Base-by-base conservation (phyloP, 2,113 vertebrate species). In the Ceuthmochares aereus region DNA sequence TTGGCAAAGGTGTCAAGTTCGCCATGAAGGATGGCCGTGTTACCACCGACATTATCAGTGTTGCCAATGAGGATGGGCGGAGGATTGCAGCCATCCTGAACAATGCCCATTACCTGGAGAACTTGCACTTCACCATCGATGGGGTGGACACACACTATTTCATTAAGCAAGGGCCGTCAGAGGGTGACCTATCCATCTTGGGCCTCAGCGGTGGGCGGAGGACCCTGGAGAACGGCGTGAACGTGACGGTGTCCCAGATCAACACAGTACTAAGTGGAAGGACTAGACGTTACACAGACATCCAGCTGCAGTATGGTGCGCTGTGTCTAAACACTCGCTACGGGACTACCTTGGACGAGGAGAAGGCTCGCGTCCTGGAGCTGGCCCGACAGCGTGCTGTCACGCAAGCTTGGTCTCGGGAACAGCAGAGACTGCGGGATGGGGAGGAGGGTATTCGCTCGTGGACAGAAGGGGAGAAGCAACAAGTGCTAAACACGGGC, bases 391-490 rank as follows among this genome's bases (percentile, higher is more conserved):
- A 99, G 97, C 98, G 99, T 21, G 99, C 99, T 0, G 98, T 99
- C 14, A 17, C 94, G 47, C 98, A 98, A 92, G 99, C 99, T 1
- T 99, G 99, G 99, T 97, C 98, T 56, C 98, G 96, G 5, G 99
- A 99, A 93, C 99, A 99, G 91, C 99, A 99, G 98, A 98, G 99
- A 98, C 98, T 99, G 72, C 97, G 98, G 96, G 99, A 99, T 34
- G 99, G 99, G 90, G 99, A 99, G 97, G 99, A 99, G 86, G 99
- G 99, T 62, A 98, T 99, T 49, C 98, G 99, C 49, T 98, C 98
- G 21, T 99, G 99, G 99, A 99, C 99, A 90, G 99, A 99, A 90
- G 99, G 98, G 81, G 99, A 99, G 97, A 99, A 98, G 97, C 99
- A 99, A 42, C 99, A 99, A 97, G 98, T 99, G 91, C 98, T 99